Conservation (phyloP, 1,140 invertebrate genomes). For the Epicauta chinensis region DNA sequence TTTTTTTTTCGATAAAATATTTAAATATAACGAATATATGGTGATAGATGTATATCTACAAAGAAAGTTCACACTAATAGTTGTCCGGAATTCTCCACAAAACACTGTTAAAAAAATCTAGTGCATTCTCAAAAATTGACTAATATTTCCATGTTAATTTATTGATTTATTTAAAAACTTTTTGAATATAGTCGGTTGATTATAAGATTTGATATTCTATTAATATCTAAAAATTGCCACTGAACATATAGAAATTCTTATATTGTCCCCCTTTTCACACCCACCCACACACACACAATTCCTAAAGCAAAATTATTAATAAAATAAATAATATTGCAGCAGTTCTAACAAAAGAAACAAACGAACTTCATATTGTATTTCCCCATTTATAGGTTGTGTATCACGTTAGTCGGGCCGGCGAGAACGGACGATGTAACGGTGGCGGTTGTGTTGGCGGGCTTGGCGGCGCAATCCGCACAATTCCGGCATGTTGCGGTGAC, state of each 20-base stretch:
- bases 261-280: slow-evolving; percentile 3
- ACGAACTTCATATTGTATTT: slow-evolving; percentile 21
- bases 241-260: slow-evolving; percentile 19
- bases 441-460: slow-evolving; percentile 32
- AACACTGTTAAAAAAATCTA: no score
- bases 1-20: no score
- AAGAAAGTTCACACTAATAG: no score
- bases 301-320: slow-evolving; percentile 3
- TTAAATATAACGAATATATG: no score
- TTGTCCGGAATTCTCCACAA: no score
- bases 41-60: no score
- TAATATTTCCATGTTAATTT: no score
- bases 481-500: slow-evolving; percentile 35
- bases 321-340: slow-evolving; percentile 34
- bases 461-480: slow-evolving; percentile 37
- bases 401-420: slow-evolving; percentile 48
- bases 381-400: slow-evolving; percentile 38
- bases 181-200: no score
- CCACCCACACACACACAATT: slow-evolving; percentile 4
- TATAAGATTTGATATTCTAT: no score
- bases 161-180: no score
- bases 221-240: slow-evolving; percentile 23
- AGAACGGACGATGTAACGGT: slow-evolving; percentile 50
- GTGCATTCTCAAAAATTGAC: no score
- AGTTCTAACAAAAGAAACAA: slow-evolving; percentile 16